phyloP scores from a whole-genome alignment of 2,797 vertebrate genomes.

The Lithobates pipiens region DNA sequence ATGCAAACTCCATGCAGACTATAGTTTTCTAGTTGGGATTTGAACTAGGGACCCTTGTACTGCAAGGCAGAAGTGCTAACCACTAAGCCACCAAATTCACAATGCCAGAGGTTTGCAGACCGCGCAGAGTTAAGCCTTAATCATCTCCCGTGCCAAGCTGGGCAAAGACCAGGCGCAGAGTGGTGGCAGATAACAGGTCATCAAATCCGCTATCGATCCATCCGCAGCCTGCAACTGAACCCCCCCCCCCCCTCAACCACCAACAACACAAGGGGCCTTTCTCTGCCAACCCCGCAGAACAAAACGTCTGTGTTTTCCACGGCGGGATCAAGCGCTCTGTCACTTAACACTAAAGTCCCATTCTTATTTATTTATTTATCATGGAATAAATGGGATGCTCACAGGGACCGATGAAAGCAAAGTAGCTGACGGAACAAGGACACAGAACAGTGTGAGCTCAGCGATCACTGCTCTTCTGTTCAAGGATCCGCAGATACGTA shows the following conservation, averaged over 20 bases:
- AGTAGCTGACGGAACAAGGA: neutral
- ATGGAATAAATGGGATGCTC: conserved; percentile 48
- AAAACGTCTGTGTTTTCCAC: conserved; percentile 57
- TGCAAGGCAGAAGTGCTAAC: no score
- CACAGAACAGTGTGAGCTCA: conserved; percentile 11
- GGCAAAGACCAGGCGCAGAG: conserved; percentile 27
- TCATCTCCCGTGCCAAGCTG: conserved; percentile 38
- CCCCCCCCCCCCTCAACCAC: neutral
- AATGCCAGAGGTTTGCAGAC: neutral
- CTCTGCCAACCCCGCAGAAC: conserved; percentile 46
- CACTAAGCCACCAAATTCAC: no score
- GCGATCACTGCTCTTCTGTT: no score
- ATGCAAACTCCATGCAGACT: no score
- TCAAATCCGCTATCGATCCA: conserved; percentile 57
- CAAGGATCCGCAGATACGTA: no score
- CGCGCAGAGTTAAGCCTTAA: conserved; percentile 5
- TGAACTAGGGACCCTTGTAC: no score
- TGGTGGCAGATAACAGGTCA: conserved; percentile 55
- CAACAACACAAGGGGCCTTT: conserved; percentile 54
- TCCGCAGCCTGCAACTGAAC: conserved; percentile 58
- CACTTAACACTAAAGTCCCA: conserved; percentile 52
- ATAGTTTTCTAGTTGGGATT: no score
- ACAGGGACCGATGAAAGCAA: neutral
- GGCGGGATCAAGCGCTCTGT: conserved; percentile 48
- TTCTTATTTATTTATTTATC: conserved; percentile 59